Base-by-base conservation (phyloP, 2,888 invertebrate genomes). In the Spilosoma lubricipeda region DNA sequence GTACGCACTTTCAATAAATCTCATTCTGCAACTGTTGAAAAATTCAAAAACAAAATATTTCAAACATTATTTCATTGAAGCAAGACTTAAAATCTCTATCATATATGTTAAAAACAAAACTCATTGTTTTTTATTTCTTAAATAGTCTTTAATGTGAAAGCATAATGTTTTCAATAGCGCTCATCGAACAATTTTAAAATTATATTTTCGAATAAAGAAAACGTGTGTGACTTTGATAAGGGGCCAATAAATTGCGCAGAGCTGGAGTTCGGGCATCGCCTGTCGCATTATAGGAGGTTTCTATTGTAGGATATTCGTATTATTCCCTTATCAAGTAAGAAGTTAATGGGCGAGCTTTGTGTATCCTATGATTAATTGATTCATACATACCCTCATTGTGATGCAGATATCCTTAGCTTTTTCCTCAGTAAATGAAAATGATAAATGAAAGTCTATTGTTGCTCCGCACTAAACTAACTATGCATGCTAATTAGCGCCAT, bases 311-410 rank as follows among this genome's bases (percentile, higher is more conserved):
- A 90, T 89, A 88, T 90, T 90, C 91, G 91, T 91, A 93, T 94
- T 94, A 94, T 94, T 93, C 95, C 93, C 93, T 94, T 94, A 95
- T 95, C 94, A 94, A 94, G 92, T 93, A 91, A 90, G 91, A 94
- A 94, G 94, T 94, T 95, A 95, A 95, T 95, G 95, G 94, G 93
- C 92, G 85, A 92, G 93, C 95, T 92, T 95, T 95, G 94, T 95
- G 91, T 91, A 85, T 91, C 85, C 81, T 93, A 95, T 95, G 95
- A 95, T 95, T 95, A 95, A 95, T 95, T 94, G 95, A 94, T 94
- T 91, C 89, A 88, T 90, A 91, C 90, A 90, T 91, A 88, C 90
- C 91, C 90, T 92, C 92, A 93, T 95, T 95, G 93, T 95, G 85
- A 94, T 94, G 92, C 92, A 94, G 92, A 94, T 94, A 93, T 94